Evolutionary conservation across 2,113 vertebrate species (phyloP).

Genomic region (Ameiurus melas): DNA sequence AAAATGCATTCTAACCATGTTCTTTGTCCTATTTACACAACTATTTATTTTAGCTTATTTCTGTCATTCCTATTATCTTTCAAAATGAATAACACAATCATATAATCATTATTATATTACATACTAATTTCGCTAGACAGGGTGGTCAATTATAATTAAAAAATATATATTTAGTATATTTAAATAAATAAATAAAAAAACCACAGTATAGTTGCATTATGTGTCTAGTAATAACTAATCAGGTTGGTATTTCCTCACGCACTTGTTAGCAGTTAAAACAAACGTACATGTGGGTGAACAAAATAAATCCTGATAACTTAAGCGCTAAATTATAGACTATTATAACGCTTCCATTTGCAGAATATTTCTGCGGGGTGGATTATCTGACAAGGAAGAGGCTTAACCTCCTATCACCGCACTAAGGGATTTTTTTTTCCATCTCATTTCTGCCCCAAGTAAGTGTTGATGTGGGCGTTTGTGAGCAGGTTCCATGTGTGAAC

Average conservation of each 20-base stretch:
- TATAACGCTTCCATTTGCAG: conserved; percentile 73
- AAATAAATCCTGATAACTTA: conserved; percentile 72
- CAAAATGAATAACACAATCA: neutral
- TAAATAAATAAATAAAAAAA: neutral
- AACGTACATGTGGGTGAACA: conserved; percentile 61
- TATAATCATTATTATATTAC: neutral
- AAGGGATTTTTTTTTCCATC: conserved; percentile 50
- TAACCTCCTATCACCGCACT: conserved; percentile 69
- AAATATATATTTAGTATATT: neutral
- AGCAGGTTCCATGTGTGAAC: conserved; percentile 20
- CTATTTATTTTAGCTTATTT: neutral
- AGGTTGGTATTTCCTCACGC: conserved; percentile 40
- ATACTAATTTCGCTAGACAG: neutral
- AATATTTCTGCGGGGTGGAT: conserved; percentile 73
- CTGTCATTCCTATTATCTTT: neutral
- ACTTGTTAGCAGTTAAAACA: conserved; percentile 56
- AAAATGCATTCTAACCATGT: neutral
- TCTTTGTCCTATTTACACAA: neutral
- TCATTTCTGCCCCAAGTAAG: conserved; percentile 65
- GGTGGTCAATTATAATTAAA: neutral
- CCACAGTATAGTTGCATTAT: neutral
- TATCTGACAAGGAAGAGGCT: conserved; percentile 74
- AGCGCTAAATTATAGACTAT: conserved; percentile 73
- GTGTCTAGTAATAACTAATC: neutral
- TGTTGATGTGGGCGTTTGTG: conserved; percentile 37